Evolutionary conservation across 1,140 invertebrate genomes (phyloP).

Genomic region (Colletes gigas): DNA sequence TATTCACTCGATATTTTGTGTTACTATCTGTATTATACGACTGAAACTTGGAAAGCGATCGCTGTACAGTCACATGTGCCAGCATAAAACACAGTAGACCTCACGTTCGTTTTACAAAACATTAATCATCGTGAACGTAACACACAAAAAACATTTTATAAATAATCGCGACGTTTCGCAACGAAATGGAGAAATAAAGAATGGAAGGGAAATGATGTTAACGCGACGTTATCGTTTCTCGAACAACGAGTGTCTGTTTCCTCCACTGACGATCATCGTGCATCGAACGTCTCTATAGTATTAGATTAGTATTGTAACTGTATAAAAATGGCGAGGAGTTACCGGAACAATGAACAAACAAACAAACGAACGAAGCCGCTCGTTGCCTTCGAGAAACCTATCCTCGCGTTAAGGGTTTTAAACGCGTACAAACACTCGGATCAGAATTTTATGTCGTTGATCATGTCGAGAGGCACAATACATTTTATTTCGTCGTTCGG

Average conservation of each 20-base stretch:
- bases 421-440: background rate
- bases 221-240: background rate
- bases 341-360: background rate
- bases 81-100: conserved; percentile 18
- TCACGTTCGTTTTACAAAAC: conserved; percentile 3
- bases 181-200: background rate
- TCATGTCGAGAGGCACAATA: conserved; percentile 6
- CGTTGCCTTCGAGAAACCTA: background rate
- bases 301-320: background rate
- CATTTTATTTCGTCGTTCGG: background rate
- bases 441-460: background rate
- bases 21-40: conserved; percentile 55
- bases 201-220: background rate
- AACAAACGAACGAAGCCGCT: background rate
- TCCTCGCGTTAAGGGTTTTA: background rate
- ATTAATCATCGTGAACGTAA: background rate
- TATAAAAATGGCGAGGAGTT: background rate
- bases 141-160: background rate
- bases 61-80: conserved; percentile 18
- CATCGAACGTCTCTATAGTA: background rate
- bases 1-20: conserved; percentile 57
- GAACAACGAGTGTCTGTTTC: background rate
- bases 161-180: background rate
- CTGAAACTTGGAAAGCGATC: conserved; percentile 56
- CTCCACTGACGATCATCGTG: background rate